Evolutionary conservation across 35 echinoderm and acorn worm genomes (phyloP), one percentile per base, ranked within the genome.

Genomic region (Ptychodera flava): DNA sequence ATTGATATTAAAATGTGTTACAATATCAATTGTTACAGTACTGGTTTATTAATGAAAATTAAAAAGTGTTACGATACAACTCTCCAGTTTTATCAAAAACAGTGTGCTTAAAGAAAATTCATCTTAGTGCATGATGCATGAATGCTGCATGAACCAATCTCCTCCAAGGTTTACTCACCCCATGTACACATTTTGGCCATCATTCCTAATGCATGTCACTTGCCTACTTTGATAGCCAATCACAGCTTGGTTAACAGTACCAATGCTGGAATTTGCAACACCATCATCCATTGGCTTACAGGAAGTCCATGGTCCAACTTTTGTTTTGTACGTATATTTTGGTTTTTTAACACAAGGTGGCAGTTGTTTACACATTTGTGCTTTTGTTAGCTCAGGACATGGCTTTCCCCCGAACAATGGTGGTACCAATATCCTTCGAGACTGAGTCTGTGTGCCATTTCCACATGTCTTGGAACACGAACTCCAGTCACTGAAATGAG

Each of bases 371-470:
- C 96, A 99, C 1, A 35, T 1, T 76, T 31, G 81, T 1, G 89
- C 92, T 80, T 99, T 90, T 36, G 88, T 92, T 30, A 99, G 84
- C 14, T 85, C 31, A 1, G 93, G 96, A 34, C 96, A 99, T 1
- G 15, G 22, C 77, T 81, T 34, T 0, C 96, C 96, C 12, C 88
- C 81, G 14, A 88, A 85, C 0, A 85, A 88, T 36, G 90, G 88
- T 37, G 92, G 85, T 35, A 99, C 79, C 0, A 99, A 75, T 0
- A 99, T 93, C 36, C 80, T 34, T 0, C 96, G 38, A 16, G 90
- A 85, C n/a, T 92, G 87, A 1, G 90, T 94, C 88, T 99, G 93
- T 1, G 96, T 99, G n/a, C 92, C 96, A 36, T 99, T 99, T 0
- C 93, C 96, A 87, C 96, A 99, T 1, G 92, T 76, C 30, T 88